Evolutionary conservation across 2,797 vertebrate species (phyloP).

Genomic region (Taeniopygia guttata): DNA sequence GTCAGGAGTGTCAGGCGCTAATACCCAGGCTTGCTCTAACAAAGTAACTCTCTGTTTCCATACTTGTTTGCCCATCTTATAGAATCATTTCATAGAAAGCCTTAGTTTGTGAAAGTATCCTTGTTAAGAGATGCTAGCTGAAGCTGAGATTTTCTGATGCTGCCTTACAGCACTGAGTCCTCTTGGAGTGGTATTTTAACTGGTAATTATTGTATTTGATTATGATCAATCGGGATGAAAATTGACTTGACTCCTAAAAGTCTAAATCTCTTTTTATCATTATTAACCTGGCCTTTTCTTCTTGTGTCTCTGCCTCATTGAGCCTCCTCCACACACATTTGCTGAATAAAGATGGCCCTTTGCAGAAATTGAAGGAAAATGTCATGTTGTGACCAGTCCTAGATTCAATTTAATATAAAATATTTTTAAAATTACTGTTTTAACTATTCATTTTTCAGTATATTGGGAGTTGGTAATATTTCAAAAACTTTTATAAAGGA

Average conservation of each 20-base stretch:
- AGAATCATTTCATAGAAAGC: background rate
- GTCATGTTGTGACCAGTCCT: background rate
- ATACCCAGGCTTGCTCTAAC: background rate
- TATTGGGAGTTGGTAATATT: background rate
- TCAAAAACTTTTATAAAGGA: background rate
- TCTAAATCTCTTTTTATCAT: background rate
- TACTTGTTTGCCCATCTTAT: background rate
- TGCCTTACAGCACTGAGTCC: background rate
- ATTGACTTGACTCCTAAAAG: background rate
- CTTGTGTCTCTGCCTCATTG: background rate
- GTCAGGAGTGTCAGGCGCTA: background rate
- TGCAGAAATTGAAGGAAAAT: background rate
- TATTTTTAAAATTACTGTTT: background rate
- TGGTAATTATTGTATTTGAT: slow-evolving; percentile 7
- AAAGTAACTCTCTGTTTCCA: background rate
- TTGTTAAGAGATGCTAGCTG: background rate
- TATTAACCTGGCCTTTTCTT: background rate
- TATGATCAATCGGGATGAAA: slow-evolving; percentile 9
- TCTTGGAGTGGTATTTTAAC: slow-evolving; percentile 12
- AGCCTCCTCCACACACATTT: background rate
- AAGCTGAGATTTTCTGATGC: background rate
- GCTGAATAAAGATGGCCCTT: background rate
- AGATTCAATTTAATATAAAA: background rate
- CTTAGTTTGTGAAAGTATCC: background rate
- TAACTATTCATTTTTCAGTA: background rate